Base-by-base conservation (phyloP, 2,888 invertebrate genomes). In the Apotomis capreana region DNA sequence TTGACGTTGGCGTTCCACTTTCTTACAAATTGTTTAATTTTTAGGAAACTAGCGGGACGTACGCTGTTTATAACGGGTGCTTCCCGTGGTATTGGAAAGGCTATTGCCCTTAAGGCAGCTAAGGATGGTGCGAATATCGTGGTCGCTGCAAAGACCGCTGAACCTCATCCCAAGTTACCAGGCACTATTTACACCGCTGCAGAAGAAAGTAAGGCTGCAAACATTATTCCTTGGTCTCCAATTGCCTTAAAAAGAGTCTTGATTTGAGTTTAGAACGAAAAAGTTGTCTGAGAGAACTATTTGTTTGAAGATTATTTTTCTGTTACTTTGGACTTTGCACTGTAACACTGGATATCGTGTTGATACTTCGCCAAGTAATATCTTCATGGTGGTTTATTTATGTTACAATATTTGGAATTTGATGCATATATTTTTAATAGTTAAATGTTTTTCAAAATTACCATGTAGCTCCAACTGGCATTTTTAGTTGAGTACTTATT, bases 51-150 rank as follows among this genome's bases (percentile, higher is more conserved):
- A 76, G 97, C 97, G 76, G 99, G 99, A 2, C 96, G 96, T 78
- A 99, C 99, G 2, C 91, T 98, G 69, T 98, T 99, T 83, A 97
- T 99, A 77, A 98, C 99, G 44, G 99, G 99, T 59, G 99, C 98
- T 13, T 98, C 98, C 68, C 95, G 99, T 79, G 99, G 99, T 44
- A 99, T 99, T 82, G 99, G 99, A 0, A 97, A 98, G 90, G 97
- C 96, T 13, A 99, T 99, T 79, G 99, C 98, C 4, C 85, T 99
- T 71, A 99, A 98, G 91, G 97, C 97, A 3, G 98, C 99, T 0
- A 95, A 94, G 87, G 98, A 98, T 95, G 98, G 98, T 44, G 98
- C 98, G 0, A 98, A 98, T 88, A 94, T 98, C 79, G 96, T 98
- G 12, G 95, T 98, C 76, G 98, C 98, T 67, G 98, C 98, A 5